Base-by-base conservation (phyloP, 2,113 vertebrate species). In the Tretioscincus oriximinensis region DNA sequence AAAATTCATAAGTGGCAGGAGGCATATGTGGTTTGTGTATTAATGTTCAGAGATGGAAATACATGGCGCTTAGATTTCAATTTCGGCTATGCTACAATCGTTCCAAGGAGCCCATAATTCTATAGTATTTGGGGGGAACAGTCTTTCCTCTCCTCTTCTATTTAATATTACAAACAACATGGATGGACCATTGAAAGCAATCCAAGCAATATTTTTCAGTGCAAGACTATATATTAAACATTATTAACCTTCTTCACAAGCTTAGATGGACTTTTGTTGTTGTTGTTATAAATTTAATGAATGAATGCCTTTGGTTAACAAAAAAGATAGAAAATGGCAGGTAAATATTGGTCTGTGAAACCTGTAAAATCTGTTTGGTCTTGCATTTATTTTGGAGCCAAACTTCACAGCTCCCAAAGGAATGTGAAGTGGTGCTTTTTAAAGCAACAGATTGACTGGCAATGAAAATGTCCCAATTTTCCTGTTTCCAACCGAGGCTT, bases 391-490 rank as follows among this genome's bases (percentile, higher is more conserved):
- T 51, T 83, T 81, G 54, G 35, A 86, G 78, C 77, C 78, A 70
- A 87, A 88, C 81, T 67, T 72, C 83, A 88, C 24, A 24, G 60
- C 21, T 87, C 70, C 75, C 85, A 78, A 70, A 47, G 78, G 68
- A 88, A 90, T 78, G 71, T 41, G 74, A 88, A 77, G 80, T 80
- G 31, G 7, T 66, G 54, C 76, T 88, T 82, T 89, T 84, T 84
- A 80, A 88, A 82, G 74, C 1, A 78, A 68, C 85, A 84, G 75
- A 84, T 84, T 88, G 45, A 85, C 78, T 75, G 22, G 66, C 78
- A 83, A 35, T 81, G 87, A 90, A 91, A 88, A 83, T 35, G 18
- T 75, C 82, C 85, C n/a, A 22, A 63, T 87, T 89, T 86, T n/a
- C 26, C 45, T 87, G 77, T 86, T 86, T 88, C 79, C 85, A 90